phyloP scores from a whole-genome alignment of 2,797 vertebrate genomes.

The Dromococcyx pavoninus region DNA sequence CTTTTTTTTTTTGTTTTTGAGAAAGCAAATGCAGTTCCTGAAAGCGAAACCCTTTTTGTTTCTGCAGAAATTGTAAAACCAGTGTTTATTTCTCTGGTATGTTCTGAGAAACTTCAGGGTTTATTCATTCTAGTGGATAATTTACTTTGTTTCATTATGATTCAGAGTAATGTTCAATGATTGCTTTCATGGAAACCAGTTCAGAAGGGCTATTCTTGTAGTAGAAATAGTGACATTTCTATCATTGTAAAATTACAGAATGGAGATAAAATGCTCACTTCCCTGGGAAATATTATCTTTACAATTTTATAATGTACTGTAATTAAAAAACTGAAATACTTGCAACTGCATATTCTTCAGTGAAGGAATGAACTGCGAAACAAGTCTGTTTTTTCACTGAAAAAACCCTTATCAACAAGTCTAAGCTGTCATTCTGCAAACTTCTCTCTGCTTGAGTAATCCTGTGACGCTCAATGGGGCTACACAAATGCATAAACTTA shows the following conservation, averaged over 20 bases:
- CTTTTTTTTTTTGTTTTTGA: background rate
- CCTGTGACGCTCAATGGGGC: background rate
- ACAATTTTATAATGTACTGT: background rate
- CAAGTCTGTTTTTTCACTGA: background rate
- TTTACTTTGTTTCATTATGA: background rate
- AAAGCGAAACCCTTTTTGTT: background rate
- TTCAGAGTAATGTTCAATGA: background rate
- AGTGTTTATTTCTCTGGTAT: background rate
- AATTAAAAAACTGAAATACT: conserved; percentile 30
- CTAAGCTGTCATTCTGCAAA: conserved; percentile 14
- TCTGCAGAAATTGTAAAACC: background rate
- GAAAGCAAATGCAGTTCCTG: background rate
- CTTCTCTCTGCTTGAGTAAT: conserved; percentile 32
- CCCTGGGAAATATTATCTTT: conserved; percentile 43
- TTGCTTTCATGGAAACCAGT: background rate
- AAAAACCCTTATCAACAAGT: background rate
- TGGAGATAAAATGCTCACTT: background rate
- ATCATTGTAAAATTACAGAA: background rate
- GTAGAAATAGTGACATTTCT: conserved; percentile 15
- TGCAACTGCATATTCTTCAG: background rate
- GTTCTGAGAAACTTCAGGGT: background rate
- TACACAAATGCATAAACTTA: conserved; percentile 1
- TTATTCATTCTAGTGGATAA: background rate
- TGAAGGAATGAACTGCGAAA: background rate
- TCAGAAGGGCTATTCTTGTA: conserved; percentile 22